These are phyloP conservation scores for Clistopyga incitator DNA, from an alignment of 2,888 invertebrate species.

Conservation along the genomic window DNA sequence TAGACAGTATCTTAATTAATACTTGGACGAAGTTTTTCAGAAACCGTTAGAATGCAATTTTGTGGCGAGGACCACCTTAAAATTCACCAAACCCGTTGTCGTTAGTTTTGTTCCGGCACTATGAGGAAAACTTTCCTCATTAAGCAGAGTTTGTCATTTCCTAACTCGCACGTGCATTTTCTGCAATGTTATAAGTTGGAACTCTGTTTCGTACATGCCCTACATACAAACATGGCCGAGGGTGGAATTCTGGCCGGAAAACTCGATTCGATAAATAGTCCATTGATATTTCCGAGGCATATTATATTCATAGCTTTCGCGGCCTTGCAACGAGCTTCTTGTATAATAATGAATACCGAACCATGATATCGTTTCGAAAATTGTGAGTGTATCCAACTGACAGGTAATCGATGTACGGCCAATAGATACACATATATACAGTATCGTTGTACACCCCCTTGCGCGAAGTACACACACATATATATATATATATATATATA, in stretches of 20 bases:
- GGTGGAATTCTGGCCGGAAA: neutral
- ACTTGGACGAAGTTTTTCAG: no score
- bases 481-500: no score
- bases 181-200: neutral
- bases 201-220: no score
- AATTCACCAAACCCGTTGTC: neutral
- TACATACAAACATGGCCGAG: neutral
- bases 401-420: conserved; percentile 59
- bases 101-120: neutral
- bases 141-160: neutral
- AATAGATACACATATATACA: conserved; percentile 31
- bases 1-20: no score
- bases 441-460: neutral
- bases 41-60: no score
- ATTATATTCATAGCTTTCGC: conserved; percentile 22
- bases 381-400: conserved; percentile 47
- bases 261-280: conserved; percentile 22
- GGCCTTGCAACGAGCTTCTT: conserved; percentile 15
- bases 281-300: conserved; percentile 34
- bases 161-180: neutral
- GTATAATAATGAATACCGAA: conserved; percentile 34
- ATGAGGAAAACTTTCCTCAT: conserved; percentile 28
- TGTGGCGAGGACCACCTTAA: neutral
- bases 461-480: neutral
- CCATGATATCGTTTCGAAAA: conserved; percentile 35